Evolutionary conservation across 2,888 invertebrate species (phyloP).

Genomic region (Campoplex nolae): DNA sequence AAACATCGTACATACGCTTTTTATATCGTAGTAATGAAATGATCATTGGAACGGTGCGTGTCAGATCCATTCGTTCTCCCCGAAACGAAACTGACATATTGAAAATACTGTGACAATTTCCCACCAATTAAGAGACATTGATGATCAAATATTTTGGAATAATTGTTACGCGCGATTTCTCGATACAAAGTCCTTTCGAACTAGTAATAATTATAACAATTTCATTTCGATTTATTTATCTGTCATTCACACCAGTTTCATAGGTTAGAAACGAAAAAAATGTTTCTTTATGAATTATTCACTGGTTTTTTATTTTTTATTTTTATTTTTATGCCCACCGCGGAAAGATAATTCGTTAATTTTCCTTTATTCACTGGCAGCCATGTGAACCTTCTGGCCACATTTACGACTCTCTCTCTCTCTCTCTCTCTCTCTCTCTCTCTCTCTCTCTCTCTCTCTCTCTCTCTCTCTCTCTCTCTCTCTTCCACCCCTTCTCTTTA

Average conservation of each 20-base stretch:
- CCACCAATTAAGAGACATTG: neutral
- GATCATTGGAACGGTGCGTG: neutral
- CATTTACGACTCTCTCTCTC: slow-evolving; percentile 34
- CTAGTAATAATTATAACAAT: too few species aligned
- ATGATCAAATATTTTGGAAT: neutral
- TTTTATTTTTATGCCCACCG: neutral
- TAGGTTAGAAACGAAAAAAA: neutral
- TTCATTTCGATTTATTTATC: neutral
- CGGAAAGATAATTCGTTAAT: slow-evolving; percentile 57
- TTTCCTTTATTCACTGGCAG: slow-evolving; percentile 47
- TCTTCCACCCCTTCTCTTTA: neutral
- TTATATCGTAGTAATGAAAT: neutral
- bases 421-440: neutral
- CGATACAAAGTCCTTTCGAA: neutral
- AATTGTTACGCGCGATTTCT: neutral
- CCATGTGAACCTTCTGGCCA: slow-evolving; percentile 20
- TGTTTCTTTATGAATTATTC: slow-evolving; percentile 43
- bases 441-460: slow-evolving; percentile 6
- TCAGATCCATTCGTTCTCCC: neutral
- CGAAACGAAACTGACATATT: neutral
- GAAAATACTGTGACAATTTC: neutral
- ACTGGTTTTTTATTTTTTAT: neutral
- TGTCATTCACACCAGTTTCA: neutral
- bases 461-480: slow-evolving; percentile 8
- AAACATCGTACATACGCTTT: slow-evolving; percentile 16